Base-by-base conservation (phyloP, 2,113 vertebrate genomes). In the Myiagra hebetior region DNA sequence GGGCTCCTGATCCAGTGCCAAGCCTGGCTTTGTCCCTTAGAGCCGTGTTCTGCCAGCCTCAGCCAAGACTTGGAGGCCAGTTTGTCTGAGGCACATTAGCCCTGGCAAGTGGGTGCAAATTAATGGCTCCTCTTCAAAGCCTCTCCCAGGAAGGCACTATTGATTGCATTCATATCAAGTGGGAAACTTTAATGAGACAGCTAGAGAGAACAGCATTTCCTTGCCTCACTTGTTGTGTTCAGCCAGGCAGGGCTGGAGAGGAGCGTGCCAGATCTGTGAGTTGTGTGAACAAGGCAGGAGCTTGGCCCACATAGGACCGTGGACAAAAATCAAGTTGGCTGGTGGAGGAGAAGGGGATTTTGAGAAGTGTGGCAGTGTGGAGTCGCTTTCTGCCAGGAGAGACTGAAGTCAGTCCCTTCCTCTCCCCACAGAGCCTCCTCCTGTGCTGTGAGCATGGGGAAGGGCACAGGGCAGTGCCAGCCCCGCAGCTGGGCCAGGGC, bases 91-190 rank as follows among this genome's bases (percentile, higher is more conserved):
- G 75, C 53, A 52, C 56, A 12, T 78, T 28, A 72, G 56, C 87
- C 42, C 44, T 94, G 85, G 77, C 77, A 60, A 91, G 49, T 19
- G 87, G 37, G 70, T 46, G 84, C 65, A 79, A 62, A 90, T 78
- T 21, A 78, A 85, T 75, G 55, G 57, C 60, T 89, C 17, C 65
- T 78, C 69, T 78, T 59, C 73, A 75, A 81, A 92, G 68, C 35
- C 52, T 93, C 56, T 91, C 89, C 79, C 87, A 85, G 84, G 91
- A 95, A 91, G 55, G 52, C 84, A 11, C 65, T 94, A 78, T 87
- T 84, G 93, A 91, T 60, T 87, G 83, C 53, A 35, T 80, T 74
- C 44, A 19, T 52, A 81, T 69, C 55, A 75, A 92, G 64, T 87
- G 67, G 91, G 85, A 78, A 91, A 55, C 89, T 88, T 67, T 60